A percentile compares a stretch with the other conserved stretches of the same genome.
Conservation (phyloP, 53 echinoderm and acorn worm species). For the Hippasteria phrygiana region DNA sequence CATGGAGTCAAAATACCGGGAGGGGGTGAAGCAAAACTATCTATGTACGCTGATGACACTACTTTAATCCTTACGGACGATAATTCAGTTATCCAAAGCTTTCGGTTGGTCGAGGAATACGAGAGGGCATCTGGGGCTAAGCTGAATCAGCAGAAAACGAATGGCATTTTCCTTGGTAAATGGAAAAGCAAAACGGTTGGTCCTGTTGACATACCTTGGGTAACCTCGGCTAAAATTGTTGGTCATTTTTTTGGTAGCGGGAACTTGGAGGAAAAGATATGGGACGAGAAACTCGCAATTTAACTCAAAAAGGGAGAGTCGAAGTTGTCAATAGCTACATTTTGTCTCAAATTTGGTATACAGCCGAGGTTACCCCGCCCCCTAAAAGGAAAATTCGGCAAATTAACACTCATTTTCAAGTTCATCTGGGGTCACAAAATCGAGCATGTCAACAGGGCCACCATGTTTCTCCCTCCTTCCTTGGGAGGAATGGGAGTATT, state of each 20-base stretch:
- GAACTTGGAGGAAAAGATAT: background rate
- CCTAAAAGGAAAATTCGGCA: background rate
- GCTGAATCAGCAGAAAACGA: no score
- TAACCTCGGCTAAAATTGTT: background rate
- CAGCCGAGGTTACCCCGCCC: no score
- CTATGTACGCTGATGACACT: slow-evolving; percentile 57
- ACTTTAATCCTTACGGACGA: slow-evolving; percentile 47
- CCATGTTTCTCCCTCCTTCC: slow-evolving; percentile 1
- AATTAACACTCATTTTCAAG: slow-evolving; percentile 11
- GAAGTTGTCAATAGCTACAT: background rate
- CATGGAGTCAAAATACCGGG: no score
- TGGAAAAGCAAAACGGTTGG: no score
- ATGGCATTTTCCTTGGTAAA: no score
- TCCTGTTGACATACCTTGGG: no score
- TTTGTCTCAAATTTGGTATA: background rate
- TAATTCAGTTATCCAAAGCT: no score
- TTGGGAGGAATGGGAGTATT: background rate
- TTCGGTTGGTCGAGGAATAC: no score
- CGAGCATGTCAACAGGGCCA: background rate
- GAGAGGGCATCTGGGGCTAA: no score
- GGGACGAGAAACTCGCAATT: background rate
- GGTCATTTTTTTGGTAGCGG: slow-evolving; percentile 8
- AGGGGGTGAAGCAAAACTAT: background rate
- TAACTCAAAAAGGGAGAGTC: slow-evolving; percentile 1
- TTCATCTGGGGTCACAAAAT: slow-evolving; percentile 15